Base-by-base conservation (phyloP, 2,888 invertebrate species). In the Parasteatoda lunata region DNA sequence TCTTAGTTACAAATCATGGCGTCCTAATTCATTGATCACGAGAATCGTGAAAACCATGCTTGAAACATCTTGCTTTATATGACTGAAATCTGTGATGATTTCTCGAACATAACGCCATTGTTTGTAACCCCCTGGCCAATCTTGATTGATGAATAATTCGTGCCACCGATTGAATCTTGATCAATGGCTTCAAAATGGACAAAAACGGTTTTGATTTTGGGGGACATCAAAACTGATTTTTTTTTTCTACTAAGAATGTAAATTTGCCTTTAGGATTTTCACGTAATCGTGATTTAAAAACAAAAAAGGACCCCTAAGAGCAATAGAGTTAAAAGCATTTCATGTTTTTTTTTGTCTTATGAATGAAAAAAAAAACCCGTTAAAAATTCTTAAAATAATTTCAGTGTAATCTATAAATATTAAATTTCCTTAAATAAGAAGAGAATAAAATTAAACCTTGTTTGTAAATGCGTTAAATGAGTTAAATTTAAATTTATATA, bases 1-100 rank as follows among this genome's bases (percentile, higher is more conserved):
- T 49, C 49, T 70, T 6, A 48, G 51, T 48, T 70, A 48, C 3
- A 9, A 70, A 48, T 47, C 7, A 70, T 52, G 48, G 15, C 68
- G 76, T 76, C 82, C 82, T 59, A 81, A 82, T 82, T 82, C 76
- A 70, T 15, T 59, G 64, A 65, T 82, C 82, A 76, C 82, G 82
- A 75, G 48, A 69, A 82, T 8, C 82, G 82, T 79, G 79, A 49
- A 30, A 30, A 48, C n/a, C 70, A 78, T 81, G 73, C 66, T 64
- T 45, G 11, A 78, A 69, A 78, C 77, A 78, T 78, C 77, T 73
- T 82, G 76, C 76, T 76, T 59, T 82, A 69, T 64, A 75, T 75
- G 68, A 82, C 82, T 81, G 68, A 81, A n/a, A 77, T 68, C 65
- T 73, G 73, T 45, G 68, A 73, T 15, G 45, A 64, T 59, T 78